Evolutionary conservation across 2,888 invertebrate genomes (phyloP), one percentile per base, ranked within the genome.

Genomic region (Ochlodes sylvanus): DNA sequence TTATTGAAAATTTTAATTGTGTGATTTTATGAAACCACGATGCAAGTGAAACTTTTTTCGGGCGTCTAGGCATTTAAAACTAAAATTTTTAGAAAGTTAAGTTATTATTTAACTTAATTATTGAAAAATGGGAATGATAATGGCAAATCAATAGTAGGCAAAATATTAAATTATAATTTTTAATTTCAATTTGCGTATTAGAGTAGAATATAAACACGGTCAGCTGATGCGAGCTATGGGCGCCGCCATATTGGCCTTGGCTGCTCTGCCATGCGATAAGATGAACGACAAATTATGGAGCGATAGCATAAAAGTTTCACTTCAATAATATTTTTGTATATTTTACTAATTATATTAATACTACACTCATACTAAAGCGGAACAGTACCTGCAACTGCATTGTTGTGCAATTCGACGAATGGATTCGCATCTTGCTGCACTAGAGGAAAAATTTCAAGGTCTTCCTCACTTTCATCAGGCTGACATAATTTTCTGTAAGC

Each of bases 391-490:
- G 63, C 21, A 21, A 63, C 69, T 41, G 69, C 63, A 57, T 63
- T 63, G 58, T 63, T 69, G 63, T 58, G 65, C 52, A 61, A 67
- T 60, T 52, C 52, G 47, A 67, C 54, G 17, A 54, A 60, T 67
- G 67, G 61, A 61, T 67, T 65, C 27, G 60, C 61, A 60, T 69
- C 55, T 55, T 55, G 64, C 32, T 65, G 54, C 41, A 54, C 17
- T 60, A 65, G 69, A 47, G 65, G 60, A 38, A 61, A 54, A 67
- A 67, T 67, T 38, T 69, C 65, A 65, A 55, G 34, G 27, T 66
- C 69, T 55, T 61, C 66, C 58, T 68, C 68, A 55, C 62, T 57
- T 68, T 70, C 70, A 67, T 67, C 67, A 67, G 52, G 52, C 52
- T 67, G 58, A 67, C 63, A 63, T 67, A 67, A 66, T 70, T 70